Base-by-base conservation (phyloP, 37 sponge, comb jelly and placozoan genomes). In the Chondrosia reniformis region DNA sequence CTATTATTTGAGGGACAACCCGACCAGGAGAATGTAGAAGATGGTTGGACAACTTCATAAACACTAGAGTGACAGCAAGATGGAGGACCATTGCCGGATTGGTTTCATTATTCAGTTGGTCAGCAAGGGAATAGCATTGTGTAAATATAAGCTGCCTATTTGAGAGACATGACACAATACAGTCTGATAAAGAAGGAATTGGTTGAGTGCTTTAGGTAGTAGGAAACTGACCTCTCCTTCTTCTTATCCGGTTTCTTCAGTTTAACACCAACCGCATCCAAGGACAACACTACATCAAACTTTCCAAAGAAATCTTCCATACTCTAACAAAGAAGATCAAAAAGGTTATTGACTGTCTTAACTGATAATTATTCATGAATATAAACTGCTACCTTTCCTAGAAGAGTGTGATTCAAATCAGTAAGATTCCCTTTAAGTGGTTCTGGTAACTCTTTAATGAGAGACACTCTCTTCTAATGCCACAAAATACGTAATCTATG, bases 191-290 rank as follows among this genome's bases (percentile, higher is more conserved):
- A 27, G 39, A 31, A 36, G 2, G 19, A 31, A 28, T 9, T 31
- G 19, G 25, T n/a, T 31, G 25, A 9, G 25, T 10, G 63, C 25
- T 28, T 62, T 62, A n/a, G n/a, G n/a, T n/a, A n/a, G n/a, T n/a
- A n/a, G n/a, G n/a, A n/a, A n/a, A 38, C 33, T 28, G 62, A 87
- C 92, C 92, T 85, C 52, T 95, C 96, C 57, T 84, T 95, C 63
- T 95, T 95, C 83, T 88, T 95, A 67, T 95, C 96, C 3, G 88
- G 63, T 63, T 84, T 91, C 44, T 88, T 91, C 1, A 95, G 89
- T 76, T 91, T n/a, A 22, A 95, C 30, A 5, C 92, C 92, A 31
- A 82, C 84, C 36, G 76, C 89, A 1, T 86, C 83, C 34, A 82
- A 77, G 33, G 28, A 55, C 65, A 84, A 86, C 3, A 91, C 39